Base-by-base conservation (phyloP, 2,113 vertebrate genomes). In the Vicugna pacos region DNA sequence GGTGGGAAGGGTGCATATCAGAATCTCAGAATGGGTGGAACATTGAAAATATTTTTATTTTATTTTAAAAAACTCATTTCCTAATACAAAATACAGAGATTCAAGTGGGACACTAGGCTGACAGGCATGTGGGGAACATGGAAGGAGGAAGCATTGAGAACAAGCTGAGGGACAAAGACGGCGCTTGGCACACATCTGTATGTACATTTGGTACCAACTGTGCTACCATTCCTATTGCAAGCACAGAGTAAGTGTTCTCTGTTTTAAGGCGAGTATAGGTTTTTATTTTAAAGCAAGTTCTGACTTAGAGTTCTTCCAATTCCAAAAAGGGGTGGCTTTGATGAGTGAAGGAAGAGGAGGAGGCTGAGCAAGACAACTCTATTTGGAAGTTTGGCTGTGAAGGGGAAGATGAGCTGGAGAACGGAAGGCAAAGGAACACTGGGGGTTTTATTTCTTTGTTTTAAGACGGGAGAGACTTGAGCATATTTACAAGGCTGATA, bases 121-220 rank as follows among this genome's bases (percentile, higher is more conserved):
- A 17, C 0, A 20, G 32, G 81, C 79, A 10, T 1, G 8, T 35
- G 91, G 56, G 73, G 50, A 64, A 42, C 5, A 46, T 12, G 24
- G 38, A 42, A 48, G 0, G 24, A 65, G 60, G 58, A 54, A 54
- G 35, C 30, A 24, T 54, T 89, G 35, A 70, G 91, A 56, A n/a
- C 17, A 48, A 30, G 64, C 32, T 35, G 15, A 0, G 1, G 24
- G 19, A 54, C 17, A 10, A 6, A 65, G 19, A 69, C 13, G 62
- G 56, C 0, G 0, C 56, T 42, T n/a, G 6, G 60, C 24, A 35
- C 2, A 0, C 5, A 24, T 15, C 11, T 28, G 13, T 28, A 13
- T 22, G 7, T 0, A 0, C 2, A 20, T 72, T 62, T 15, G 30
- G 50, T 24, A 19, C 77, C 42, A n/a, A 75, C n/a, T 79, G 91